Percentiles rank a stretch among this genome's conserved stretches.
These are phyloP conservation scores for Acronicta leporina DNA, from an alignment of 2,888 invertebrate species.

Conservation along the genomic window DNA sequence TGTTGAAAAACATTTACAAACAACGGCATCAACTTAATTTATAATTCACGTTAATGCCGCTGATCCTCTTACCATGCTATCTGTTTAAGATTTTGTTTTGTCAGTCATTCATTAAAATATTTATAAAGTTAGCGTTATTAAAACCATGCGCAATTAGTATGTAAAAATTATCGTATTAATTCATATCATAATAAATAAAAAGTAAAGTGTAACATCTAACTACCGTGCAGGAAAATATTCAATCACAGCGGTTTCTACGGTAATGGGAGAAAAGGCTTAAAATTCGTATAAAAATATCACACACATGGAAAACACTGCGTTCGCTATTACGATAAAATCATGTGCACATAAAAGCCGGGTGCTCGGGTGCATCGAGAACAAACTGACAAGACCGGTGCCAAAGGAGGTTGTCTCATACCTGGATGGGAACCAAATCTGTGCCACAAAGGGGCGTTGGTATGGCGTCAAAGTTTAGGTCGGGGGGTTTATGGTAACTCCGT, in stretches of 20 bases:
- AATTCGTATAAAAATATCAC: constrained; percentile 58
- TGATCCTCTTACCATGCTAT: constrained; percentile 56
- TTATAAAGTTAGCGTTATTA: constrained; percentile 46
- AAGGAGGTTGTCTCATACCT: constrained; percentile 85
- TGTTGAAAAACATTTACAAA: constrained; percentile 51
- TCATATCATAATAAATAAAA: constrained; percentile 42
- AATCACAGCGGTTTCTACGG: constrained; percentile 48
- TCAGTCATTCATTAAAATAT: constrained; percentile 36
- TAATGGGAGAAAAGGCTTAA: constrained; percentile 35
- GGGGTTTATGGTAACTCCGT: constrained; percentile 89
- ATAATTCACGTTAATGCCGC: constrained; percentile 36
- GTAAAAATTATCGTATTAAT: constrained; percentile 29
- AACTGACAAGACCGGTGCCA: constrained; percentile 77
- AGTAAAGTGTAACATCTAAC: constrained; percentile 49
- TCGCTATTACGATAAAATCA: constrained; percentile 64
- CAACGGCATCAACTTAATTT: constrained; percentile 40
- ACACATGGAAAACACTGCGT: constrained; percentile 70
- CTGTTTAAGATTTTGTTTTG: constrained; percentile 57
- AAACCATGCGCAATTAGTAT: constrained; percentile 60
- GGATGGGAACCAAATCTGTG: constrained; percentile 87
- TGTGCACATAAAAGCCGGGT: constrained; percentile 85
- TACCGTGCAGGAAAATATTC: constrained; percentile 76
- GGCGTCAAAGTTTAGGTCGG: constrained; percentile 88
- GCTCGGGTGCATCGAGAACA: constrained; percentile 80
- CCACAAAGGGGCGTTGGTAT: constrained; percentile 85